These are phyloP conservation scores for Leucozona laternaria DNA, from an alignment of 2,888 invertebrate genomes.

Conservation along the genomic window DNA sequence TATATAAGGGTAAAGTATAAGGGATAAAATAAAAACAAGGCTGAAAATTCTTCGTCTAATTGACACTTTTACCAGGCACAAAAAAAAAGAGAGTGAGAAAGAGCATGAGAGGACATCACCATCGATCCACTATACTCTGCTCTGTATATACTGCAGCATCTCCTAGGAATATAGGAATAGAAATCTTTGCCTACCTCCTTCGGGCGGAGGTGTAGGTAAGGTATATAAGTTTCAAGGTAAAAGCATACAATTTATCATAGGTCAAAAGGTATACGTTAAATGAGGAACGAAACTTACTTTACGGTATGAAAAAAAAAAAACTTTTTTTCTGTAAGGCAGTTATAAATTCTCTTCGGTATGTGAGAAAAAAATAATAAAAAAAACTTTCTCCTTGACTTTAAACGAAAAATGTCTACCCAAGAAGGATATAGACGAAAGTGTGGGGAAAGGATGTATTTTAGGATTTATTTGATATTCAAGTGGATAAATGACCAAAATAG, in stretches of 20 bases:
- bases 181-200: neutral
- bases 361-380: neutral
- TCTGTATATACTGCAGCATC: neutral
- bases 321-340: neutral
- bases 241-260: conserved; percentile 56
- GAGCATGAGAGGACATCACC: neutral
- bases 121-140: conserved; percentile 34
- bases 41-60: conserved; percentile 46
- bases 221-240: conserved; percentile 55
- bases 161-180: neutral
- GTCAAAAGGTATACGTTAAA: conserved; percentile 44
- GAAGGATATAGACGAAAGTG: neutral
- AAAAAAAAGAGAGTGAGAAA: neutral
- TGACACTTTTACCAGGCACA: conserved; percentile 29
- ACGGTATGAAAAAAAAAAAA: conserved; percentile 4
- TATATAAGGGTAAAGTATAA: neutral
- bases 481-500: conserved; percentile 44
- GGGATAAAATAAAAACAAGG: neutral
- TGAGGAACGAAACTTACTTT: conserved; percentile 34
- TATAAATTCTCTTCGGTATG: conserved; percentile 15
- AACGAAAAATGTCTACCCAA: conserved; percentile 17
- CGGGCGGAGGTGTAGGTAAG: conserved; percentile 5
- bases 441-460: neutral
- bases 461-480: conserved; percentile 22
- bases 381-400: conserved; percentile 59